Evolutionary conservation across 2,113 vertebrate genomes (phyloP), one percentile per base, ranked within the genome.

Genomic region (Marmota monax): DNA sequence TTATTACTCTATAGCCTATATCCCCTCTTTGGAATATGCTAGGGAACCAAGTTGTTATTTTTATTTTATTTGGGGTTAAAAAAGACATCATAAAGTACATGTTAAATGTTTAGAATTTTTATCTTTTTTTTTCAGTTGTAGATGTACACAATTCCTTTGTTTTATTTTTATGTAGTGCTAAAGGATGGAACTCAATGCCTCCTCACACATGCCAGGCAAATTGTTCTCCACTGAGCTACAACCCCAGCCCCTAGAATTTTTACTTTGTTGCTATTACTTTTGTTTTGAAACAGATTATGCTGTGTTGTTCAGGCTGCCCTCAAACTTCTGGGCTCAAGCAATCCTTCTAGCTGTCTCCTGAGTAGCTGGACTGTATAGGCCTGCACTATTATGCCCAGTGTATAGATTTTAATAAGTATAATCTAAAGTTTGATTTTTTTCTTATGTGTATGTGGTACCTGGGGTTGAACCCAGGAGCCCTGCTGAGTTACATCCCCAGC

Each of bases 11-110:
- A 45, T 45, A 45, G 45, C 45, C 45, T 45, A 45, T 45, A 45
- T 45, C 45, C 45, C 45, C 78, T 7, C 12, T 87, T 82, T 88
- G 83, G 27, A 72, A 91, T 82, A 90, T 76, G 37, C 45, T 67
- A 82, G 29, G 69, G 45, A 96, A 80, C 18, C 13, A 80, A 86
- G 37, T 58, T 18, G 74, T 90, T 92, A 65, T 37, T 84, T 95
- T 90, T 69, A 76, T 90, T 80, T 73, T 76, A 70, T 80, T 65
- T 63, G 22, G 61, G 25, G 23, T 63, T 92, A 48, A 87, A 83
- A 77, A 86, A 51, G 37, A 88, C 16, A 45, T 14, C 79, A 9
- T 34, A 84, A 88, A 91, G 9, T 51, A 5, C 22, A 90, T 88
- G 23, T 80, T 93, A 92, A 70, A 56, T 87, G 32, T 61, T 56